phyloP scores from a whole-genome alignment of 2,113 vertebrate species.

The Ciconia boyciana region DNA sequence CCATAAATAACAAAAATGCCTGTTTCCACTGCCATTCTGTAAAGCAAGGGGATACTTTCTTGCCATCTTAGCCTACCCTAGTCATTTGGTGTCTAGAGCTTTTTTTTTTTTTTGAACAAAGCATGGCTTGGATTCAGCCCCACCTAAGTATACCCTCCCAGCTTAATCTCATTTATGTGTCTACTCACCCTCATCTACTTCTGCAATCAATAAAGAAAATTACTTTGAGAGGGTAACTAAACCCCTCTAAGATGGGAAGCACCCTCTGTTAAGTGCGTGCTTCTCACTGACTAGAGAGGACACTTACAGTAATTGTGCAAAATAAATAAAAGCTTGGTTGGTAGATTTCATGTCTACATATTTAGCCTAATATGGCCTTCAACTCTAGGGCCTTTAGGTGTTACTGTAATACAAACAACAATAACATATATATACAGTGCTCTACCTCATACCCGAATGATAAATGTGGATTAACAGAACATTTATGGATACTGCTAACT shows the following conservation, averaged over 20 bases:
- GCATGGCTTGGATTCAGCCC: not conserved
- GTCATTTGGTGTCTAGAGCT: not conserved
- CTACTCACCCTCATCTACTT: not conserved
- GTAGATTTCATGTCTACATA: not conserved
- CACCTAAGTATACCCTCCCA: not conserved
- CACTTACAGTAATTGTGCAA: not conserved
- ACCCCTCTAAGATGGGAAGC: not conserved
- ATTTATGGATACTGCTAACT: not conserved
- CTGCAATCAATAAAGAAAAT: not conserved
- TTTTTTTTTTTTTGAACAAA: not conserved
- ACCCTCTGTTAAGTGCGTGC: not conserved
- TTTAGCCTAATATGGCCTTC: not conserved
- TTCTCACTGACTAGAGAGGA: not conserved
- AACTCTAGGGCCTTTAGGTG: not conserved
- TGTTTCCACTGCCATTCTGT: not conserved
- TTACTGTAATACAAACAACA: not conserved
- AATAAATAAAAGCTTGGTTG: not conserved
- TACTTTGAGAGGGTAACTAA: not conserved
- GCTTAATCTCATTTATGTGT: not conserved
- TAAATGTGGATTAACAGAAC: not conserved
- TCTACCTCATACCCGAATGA: not conserved
- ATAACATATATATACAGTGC: rapidly evolving
- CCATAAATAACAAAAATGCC: not conserved
- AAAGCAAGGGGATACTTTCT: not conserved
- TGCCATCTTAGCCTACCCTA: not conserved